A percentile compares a stretch with the other conserved stretches of the same genome.
These are phyloP conservation scores for Rhinichthys osculus DNA, from an alignment of 2,797 vertebrate genomes.

Conservation along the genomic window DNA sequence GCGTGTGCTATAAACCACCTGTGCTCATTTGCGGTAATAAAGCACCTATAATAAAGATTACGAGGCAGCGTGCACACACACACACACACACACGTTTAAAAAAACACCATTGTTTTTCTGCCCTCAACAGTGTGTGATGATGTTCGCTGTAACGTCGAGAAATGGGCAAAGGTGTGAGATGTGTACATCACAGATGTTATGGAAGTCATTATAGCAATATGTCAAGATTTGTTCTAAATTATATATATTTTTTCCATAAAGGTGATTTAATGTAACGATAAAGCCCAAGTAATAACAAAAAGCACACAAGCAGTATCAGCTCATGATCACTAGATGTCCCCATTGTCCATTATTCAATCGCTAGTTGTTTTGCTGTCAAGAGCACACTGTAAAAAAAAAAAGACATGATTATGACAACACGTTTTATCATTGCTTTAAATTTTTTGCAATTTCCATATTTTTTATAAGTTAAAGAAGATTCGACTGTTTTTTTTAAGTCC, in stretches of 20 bases:
- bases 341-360: background rate
- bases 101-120: background rate
- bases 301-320: background rate
- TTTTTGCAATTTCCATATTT: too few species aligned
- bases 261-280: background rate
- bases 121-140: background rate
- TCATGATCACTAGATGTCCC: background rate
- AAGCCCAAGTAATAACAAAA: background rate
- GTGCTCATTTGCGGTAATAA: background rate
- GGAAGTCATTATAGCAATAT: background rate
- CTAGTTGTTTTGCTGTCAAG: background rate
- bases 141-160: background rate
- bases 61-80: background rate
- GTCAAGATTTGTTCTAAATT: background rate
- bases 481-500: too few species aligned
- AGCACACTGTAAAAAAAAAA: too few species aligned
- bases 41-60: background rate
- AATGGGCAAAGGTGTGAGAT: background rate
- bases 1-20: background rate
- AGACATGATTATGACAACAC: too few species aligned
- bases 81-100: too few species aligned
- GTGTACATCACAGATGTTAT: background rate
- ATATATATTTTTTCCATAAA: background rate
- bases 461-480: too few species aligned
- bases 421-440: too few species aligned